These are phyloP conservation scores for Augochlora pura DNA, from an alignment of 1,140 invertebrate species.

Conservation along the genomic window DNA sequence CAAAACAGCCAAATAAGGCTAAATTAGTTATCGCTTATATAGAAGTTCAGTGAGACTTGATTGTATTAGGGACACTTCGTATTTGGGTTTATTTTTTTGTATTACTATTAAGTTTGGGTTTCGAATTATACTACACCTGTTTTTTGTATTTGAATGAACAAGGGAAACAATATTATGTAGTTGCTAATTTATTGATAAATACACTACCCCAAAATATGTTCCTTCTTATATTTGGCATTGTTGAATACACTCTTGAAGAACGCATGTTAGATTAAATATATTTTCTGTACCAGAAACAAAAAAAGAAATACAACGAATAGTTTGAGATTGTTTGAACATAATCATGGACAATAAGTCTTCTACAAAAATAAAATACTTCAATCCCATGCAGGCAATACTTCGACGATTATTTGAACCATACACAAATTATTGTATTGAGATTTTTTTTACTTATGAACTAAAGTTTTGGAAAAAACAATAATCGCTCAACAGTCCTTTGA, in stretches of 20 bases:
- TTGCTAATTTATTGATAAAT: conserved; percentile 39
- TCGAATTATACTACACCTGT: conserved; percentile 48
- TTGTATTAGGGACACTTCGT: conserved; percentile 30
- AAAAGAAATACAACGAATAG: conserved; percentile 1
- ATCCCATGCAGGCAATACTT: neutral
- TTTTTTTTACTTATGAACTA: neutral
- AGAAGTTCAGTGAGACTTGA: neutral
- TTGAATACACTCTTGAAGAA: neutral
- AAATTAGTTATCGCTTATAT: conserved; percentile 21
- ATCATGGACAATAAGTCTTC: neutral
- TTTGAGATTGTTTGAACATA: conserved; percentile 3
- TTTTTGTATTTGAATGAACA: conserved; percentile 57
- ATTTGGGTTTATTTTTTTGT: conserved; percentile 11
- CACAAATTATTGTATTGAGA: neutral
- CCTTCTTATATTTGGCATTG: conserved; percentile 23
- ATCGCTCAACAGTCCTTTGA: conserved; percentile 16
- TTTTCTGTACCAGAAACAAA: neutral
- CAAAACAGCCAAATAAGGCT: neutral
- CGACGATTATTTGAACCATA: neutral
- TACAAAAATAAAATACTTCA: neutral
- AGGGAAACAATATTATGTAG: conserved; percentile 23
- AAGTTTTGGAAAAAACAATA: conserved; percentile 2
- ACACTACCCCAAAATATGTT: conserved; percentile 32
- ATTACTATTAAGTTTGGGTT: conserved; percentile 29
- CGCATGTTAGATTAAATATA: neutral